Percentiles rank a stretch among this genome's conserved stretches.
Conservation (phyloP, 2,888 invertebrate genomes). For the Orthosia incerta region DNA sequence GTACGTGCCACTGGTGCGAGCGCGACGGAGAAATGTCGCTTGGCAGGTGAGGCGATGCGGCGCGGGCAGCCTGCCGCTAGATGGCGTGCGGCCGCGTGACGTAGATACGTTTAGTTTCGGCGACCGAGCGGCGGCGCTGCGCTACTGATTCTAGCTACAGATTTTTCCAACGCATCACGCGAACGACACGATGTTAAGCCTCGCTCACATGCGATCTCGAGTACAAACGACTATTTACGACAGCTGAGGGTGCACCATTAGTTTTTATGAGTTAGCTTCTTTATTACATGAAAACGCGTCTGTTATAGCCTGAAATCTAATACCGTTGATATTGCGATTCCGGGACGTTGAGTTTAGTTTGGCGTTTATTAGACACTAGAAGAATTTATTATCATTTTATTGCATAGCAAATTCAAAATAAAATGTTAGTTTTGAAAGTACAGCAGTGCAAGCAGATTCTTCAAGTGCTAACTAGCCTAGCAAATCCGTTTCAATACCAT, state of each 20-base stretch:
- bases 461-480: neutral
- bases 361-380: slow-evolving; percentile 22
- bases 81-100: slow-evolving; percentile 85
- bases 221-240: slow-evolving; percentile 66
- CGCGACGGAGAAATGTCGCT: slow-evolving; percentile 87
- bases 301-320: slow-evolving; percentile 49
- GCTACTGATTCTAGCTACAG: slow-evolving; percentile 89
- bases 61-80: slow-evolving; percentile 75
- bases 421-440: neutral
- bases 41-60: slow-evolving; percentile 81
- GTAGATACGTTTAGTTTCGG: slow-evolving; percentile 84
- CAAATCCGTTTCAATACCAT: neutral
- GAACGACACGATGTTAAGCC: slow-evolving; percentile 82
- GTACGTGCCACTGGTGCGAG: slow-evolving; percentile 89
- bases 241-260: slow-evolving; percentile 61
- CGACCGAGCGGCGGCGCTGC: slow-evolving; percentile 88
- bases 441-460: too few species aligned
- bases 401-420: neutral
- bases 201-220: slow-evolving; percentile 75
- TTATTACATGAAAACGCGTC: slow-evolving; percentile 62
- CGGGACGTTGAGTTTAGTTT: slow-evolving; percentile 19
- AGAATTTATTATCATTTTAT: slow-evolving; percentile 19
- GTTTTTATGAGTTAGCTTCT: slow-evolving; percentile 63
- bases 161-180: slow-evolving; percentile 89
- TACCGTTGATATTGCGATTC: slow-evolving; percentile 53